Conservation (phyloP, 2,113 vertebrate species). For the Lucifuga dentata region DNA sequence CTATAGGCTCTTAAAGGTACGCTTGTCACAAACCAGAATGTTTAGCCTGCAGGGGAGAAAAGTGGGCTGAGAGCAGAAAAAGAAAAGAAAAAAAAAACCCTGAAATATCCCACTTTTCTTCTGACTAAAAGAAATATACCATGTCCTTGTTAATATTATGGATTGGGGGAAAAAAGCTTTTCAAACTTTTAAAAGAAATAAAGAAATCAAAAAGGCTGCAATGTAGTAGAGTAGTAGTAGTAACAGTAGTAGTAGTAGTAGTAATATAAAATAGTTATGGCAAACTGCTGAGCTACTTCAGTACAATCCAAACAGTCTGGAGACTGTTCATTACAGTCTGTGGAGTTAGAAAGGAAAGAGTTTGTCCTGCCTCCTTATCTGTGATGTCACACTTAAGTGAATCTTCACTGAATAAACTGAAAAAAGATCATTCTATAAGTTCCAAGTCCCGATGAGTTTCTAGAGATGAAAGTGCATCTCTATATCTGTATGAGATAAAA, state of each 20-base stretch:
- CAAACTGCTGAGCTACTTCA: constrained; percentile 22
- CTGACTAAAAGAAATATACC: no score
- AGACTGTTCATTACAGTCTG: constrained; percentile 36
- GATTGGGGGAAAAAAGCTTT: background rate
- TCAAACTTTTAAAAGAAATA: background rate
- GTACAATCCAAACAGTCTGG: constrained; percentile 43
- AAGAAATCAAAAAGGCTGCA: background rate
- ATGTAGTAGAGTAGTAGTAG: no score
- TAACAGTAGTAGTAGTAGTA: no score
- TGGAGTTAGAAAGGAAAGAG: constrained; percentile 9
- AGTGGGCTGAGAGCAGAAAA: constrained; percentile 1
- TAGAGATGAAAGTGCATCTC: background rate
- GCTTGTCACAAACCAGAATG: constrained; percentile 30
- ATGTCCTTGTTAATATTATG: background rate
- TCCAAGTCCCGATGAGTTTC: background rate
- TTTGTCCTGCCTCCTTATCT: constrained; percentile 33
- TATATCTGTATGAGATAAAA: background rate
- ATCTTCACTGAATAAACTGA: constrained; percentile 19
- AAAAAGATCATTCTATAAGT: background rate
- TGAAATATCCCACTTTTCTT: no score
- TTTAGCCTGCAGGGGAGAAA: constrained; percentile 33
- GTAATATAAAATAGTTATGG: background rate
- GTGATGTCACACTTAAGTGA: constrained; percentile 46
- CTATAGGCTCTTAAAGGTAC: constrained; percentile 34
- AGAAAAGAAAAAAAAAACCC: no score